Evolutionary conservation across 2,113 vertebrate genomes (phyloP), one percentile per base, ranked within the genome.

Genomic region (Pomatorhinus ruficollis): DNA sequence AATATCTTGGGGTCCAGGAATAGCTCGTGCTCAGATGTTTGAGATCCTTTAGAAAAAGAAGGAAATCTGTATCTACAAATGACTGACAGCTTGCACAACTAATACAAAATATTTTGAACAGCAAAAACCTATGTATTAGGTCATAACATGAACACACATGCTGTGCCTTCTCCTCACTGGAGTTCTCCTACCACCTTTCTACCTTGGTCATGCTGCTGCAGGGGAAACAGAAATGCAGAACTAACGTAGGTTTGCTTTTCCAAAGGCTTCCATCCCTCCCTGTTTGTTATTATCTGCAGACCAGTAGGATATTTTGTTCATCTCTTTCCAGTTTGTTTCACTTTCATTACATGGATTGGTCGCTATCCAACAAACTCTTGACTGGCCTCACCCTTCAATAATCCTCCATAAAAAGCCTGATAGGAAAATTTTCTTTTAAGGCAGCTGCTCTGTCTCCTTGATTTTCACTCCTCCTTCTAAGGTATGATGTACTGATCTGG

Each of bases 1-100:
- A 98, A 98, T 97, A 98, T 98, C 94, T 98, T 98, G 70, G 98
- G 98, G 50, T 98, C 98, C 95, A 98, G 91, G 95, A 98, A 98
- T 19, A 98, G 98, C 70, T 98, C 98, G 6, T 98, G 98, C 79
- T 98, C 98, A 15, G 98, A 98, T 47, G 98, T 97, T 65, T 98
- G 98, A 71, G 98, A 98, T 57, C 97, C 98, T 98, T 93, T 72
- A 90, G 85, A 82, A 90, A 94, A 91, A 93, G 78, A 90, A 82
- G n/a, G 14, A 95, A 78, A 97, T 64, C 37, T n/a, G 39, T 89
- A 83, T 81, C 47, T 81, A 44, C 39, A 90, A 70, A 33, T 54
- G 83, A 70, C 7, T 45, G 60, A 64, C 40, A 92, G 37, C 47
- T 90, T 37, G 84, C 16, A 27, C 2, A 89, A 75, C 22, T 40